Percentiles rank a stretch among this genome's conserved stretches.
Evolutionary conservation across 2,797 vertebrate genomes (phyloP).

Genomic region (Lutjanus argentimaculatus): DNA sequence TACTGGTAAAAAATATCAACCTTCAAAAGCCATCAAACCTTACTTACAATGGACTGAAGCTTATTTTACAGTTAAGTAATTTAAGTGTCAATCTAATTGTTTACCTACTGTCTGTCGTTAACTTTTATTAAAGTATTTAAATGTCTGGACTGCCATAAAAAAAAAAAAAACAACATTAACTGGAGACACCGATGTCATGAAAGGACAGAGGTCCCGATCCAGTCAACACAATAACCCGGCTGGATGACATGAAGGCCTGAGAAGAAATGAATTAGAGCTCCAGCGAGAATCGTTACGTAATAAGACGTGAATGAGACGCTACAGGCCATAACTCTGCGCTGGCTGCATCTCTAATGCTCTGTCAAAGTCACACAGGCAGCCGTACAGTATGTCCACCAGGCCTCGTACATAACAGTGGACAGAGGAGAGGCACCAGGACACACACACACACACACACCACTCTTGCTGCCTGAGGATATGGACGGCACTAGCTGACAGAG

Average conservation of each 20-base stretch:
- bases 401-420: background rate
- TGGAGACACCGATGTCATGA: background rate
- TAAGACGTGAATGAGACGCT: slow-evolving; percentile 45
- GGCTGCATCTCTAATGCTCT: slow-evolving; percentile 30
- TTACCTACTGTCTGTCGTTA: background rate
- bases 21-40: no score
- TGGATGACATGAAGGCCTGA: background rate
- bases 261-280: slow-evolving; percentile 15
- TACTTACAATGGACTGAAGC: background rate
- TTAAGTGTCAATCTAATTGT: background rate
- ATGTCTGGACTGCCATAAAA: background rate
- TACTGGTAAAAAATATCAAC: no score
- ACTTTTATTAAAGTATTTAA: background rate
- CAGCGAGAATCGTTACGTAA: slow-evolving; percentile 33
- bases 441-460: slow-evolving; percentile 4
- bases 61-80: background rate
- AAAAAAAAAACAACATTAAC: background rate
- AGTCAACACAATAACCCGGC: background rate
- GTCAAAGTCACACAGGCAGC: slow-evolving; percentile 56
- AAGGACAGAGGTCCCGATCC: background rate
- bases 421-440: background rate
- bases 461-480: slow-evolving; percentile 26
- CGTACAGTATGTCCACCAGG: slow-evolving; percentile 43
- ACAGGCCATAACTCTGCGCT: slow-evolving; percentile 35
- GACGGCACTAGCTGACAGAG: slow-evolving; percentile 3